Base-by-base conservation (phyloP, 2,888 invertebrate genomes). In the Scaptodrosophila latifasciaeformis region DNA sequence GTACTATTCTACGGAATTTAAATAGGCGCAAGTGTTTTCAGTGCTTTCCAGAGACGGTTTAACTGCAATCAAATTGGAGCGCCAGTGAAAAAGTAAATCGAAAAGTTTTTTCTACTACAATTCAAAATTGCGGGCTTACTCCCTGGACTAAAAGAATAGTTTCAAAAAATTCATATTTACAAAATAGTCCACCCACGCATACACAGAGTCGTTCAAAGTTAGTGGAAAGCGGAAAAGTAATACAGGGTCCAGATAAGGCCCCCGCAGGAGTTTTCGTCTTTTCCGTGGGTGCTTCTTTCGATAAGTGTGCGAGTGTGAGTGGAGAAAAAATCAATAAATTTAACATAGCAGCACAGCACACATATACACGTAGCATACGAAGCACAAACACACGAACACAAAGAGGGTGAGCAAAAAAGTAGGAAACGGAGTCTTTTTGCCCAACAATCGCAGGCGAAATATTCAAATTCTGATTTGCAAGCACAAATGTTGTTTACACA, bases 251-350 rank as follows among this genome's bases (percentile, higher is more conserved):
- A 51, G 37, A 45, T 58, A 50, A 47, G 49, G 31, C 35, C 6
- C 18, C 47, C 63, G 52, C 49, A 54, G 69, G 71, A 71, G 76
- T 74, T 55, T 57, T 42, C 51, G 46, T 27, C 58, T 2, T 15
- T 15, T 9, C 30, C 9, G 9, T 15, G 17, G 12, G 18, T 37
- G 37, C 15, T 6, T 15, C 18, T 37, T 37, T 5, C 10, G 6
- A n/a, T 30, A 2, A 5, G 2, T 35, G 35, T 15, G 30, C 40
- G 19, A 13, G 35, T 19, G 37, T 9, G 31, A 31, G 21, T 18
- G 18, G 29, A 49, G 67, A 62, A 67, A 82, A 71, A 76, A 76
- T 76, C 76, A 62, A 76, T 76, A 76, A 49, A 56, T 59, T 61
- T 56, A 57, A 70, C 62, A 72, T 63, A 60, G 55, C 34, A 24